A percentile compares a stretch with the other conserved stretches of the same genome.
Evolutionary conservation across 1,140 invertebrate genomes (phyloP).

Genomic region (Trichoplusia ni): DNA sequence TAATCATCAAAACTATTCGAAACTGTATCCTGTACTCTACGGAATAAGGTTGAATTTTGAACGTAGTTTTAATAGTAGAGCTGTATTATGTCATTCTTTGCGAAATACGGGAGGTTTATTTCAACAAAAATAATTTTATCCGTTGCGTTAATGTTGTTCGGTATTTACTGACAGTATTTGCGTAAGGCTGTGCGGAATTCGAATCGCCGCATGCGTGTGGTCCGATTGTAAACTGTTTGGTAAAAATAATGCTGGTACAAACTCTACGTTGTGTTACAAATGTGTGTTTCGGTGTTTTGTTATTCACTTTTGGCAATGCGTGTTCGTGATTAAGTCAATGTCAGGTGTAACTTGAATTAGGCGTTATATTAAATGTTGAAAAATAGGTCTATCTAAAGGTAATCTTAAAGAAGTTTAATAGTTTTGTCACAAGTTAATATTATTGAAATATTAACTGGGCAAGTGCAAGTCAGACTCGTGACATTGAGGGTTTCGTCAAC

Average conservation of each 20-base stretch:
- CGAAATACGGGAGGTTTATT: conserved; percentile 21
- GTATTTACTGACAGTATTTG: conserved; percentile 23
- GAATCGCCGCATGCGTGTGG: conserved; percentile 15
- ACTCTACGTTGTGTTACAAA: too few species aligned
- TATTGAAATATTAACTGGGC: too few species aligned
- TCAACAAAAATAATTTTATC: conserved; percentile 30
- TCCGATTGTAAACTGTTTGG: conserved; percentile 8
- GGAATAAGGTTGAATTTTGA: not conserved
- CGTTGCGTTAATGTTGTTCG: conserved; percentile 18
- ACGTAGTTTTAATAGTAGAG: not conserved
- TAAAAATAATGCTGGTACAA: conserved; percentile 12
- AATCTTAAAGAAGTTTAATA: too few species aligned
- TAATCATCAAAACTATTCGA: not conserved
- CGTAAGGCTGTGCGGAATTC: conserved; percentile 10
- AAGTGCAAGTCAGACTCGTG: too few species aligned
- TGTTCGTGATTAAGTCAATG: too few species aligned
- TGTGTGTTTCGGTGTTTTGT: too few species aligned
- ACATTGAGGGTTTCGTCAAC: too few species aligned
- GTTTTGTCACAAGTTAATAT: too few species aligned
- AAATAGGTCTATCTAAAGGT: too few species aligned
- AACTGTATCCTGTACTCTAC: not conserved
- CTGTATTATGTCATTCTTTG: conserved; percentile 13
- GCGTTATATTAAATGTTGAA: too few species aligned
- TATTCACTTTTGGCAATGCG: too few species aligned
- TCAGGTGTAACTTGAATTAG: too few species aligned